These are phyloP conservation scores for Clarias gariepinus DNA, from an alignment of 2,113 vertebrate genomes.

Conservation along the genomic window DNA sequence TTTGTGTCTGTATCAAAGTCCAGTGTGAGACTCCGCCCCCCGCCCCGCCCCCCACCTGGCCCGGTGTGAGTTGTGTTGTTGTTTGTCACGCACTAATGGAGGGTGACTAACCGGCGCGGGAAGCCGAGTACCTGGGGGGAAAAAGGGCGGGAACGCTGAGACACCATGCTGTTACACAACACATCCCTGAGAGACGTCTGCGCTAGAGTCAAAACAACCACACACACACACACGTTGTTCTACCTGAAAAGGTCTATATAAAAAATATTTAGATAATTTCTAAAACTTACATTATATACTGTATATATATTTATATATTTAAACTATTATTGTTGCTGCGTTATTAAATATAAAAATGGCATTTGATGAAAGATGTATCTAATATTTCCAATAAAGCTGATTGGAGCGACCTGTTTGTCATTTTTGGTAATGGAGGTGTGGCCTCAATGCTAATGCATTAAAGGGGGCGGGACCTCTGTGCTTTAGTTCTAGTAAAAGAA, in stretches of 20 bases:
- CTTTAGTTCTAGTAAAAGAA: not conserved
- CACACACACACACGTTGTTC: not conserved
- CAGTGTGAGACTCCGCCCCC: not conserved
- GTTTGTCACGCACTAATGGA: not conserved
- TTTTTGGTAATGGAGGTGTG: not conserved
- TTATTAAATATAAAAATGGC: not conserved
- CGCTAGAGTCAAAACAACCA: not conserved
- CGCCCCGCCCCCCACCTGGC: not conserved
- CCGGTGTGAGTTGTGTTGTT: not conserved
- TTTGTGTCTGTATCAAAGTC: not conserved
- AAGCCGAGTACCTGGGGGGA: conserved; percentile 21
- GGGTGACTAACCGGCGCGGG: not conserved
- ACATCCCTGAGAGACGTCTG: not conserved
- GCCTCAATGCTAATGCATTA: not conserved
- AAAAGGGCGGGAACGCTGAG: conserved; percentile 8
- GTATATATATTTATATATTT: not conserved
- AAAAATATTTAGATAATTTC: not conserved
- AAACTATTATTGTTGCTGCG: not conserved
- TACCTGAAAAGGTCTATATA: not conserved
- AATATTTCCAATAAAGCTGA: too few species aligned
- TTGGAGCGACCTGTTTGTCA: not conserved
- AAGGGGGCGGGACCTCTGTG: not conserved
- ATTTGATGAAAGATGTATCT: not conserved
- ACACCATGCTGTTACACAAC: conserved; percentile 17
- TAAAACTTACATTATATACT: not conserved